Evolutionary conservation across 2,797 vertebrate genomes (phyloP).

Genomic region (Parotocinclus haroldoi): DNA sequence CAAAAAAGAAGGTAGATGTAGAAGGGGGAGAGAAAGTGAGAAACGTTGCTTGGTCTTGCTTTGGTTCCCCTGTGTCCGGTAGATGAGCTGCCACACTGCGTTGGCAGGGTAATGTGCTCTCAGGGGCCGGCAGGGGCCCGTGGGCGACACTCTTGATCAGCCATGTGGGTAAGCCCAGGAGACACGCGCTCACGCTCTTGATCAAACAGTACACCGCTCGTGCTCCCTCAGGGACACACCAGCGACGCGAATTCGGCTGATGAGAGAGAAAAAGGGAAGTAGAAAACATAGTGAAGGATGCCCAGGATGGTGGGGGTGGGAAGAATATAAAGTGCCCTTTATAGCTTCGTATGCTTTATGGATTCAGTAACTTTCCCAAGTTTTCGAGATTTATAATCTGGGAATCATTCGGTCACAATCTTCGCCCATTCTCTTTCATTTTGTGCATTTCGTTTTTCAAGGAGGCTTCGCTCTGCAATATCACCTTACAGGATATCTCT

Average conservation of each 20-base stretch:
- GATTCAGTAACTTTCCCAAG: too few relatives aligned
- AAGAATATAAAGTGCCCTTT: too few relatives aligned
- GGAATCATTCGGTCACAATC: too few relatives aligned
- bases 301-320: not conserved
- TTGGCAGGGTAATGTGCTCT: conserved; percentile 24
- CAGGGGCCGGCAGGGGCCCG: conserved; percentile 19
- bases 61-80: conserved; percentile 35
- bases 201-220: conserved; percentile 30
- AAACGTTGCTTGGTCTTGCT: conserved; percentile 29
- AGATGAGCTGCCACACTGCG: conserved; percentile 33
- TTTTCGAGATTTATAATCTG: too few relatives aligned
- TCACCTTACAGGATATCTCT: too few relatives aligned
- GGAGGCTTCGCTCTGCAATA: too few relatives aligned
- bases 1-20: conserved; percentile 18
- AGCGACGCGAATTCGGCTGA: conserved; percentile 28
- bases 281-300: not conserved
- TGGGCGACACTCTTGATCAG: conserved; percentile 46
- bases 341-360: too few relatives aligned
- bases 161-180: conserved; percentile 36
- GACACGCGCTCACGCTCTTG: conserved; percentile 25
- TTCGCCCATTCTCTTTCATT: too few relatives aligned
- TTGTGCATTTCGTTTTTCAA: too few relatives aligned
- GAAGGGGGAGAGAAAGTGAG: conserved; percentile 4
- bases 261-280: conserved; percentile 11
- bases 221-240: conserved; percentile 11